These are phyloP conservation scores for Epirrhoe alternata DNA, from an alignment of 2,888 invertebrate genomes.

Conservation along the genomic window DNA sequence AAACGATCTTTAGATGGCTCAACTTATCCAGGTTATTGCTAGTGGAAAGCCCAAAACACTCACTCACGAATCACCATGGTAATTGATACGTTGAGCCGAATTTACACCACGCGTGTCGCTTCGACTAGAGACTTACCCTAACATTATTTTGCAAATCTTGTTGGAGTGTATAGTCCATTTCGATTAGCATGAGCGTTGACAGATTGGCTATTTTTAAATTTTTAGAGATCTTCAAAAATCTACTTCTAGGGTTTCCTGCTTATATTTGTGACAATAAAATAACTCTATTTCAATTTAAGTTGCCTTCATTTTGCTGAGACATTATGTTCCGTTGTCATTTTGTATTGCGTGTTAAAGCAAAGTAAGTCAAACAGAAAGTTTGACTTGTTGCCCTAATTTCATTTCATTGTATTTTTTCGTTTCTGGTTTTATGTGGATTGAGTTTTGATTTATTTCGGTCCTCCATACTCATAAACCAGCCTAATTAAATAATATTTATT, in stretches of 20 bases:
- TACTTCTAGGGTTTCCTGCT: conserved; percentile 17
- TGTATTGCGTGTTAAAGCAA: conserved; percentile 71
- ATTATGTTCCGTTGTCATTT: conserved; percentile 70
- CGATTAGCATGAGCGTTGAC: no score
- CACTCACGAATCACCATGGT: no score
- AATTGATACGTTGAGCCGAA: no score
- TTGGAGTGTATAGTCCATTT: no score
- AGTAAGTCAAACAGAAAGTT: conserved; percentile 76
- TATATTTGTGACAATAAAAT: conserved; percentile 46
- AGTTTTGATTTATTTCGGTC: conserved; percentile 64
- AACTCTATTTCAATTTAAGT: conserved; percentile 47
- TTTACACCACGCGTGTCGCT: no score
- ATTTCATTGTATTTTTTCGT: conserved; percentile 71
- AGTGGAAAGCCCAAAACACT: no score
- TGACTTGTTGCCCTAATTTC: conserved; percentile 78
- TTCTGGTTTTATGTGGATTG: conserved; percentile 68
- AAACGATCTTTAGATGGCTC: no score
- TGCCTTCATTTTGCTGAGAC: conserved; percentile 59
- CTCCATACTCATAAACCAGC: conserved; percentile 19
- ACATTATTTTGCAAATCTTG: no score
- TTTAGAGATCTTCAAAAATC: no score
- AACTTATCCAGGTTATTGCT: no score
- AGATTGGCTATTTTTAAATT: no score
- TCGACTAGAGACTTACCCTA: no score
- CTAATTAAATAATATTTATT: conserved; percentile 37